These are phyloP conservation scores for Odobenus rosmarus DNA, from an alignment of 2,113 vertebrate genomes.

Conservation along the genomic window DNA sequence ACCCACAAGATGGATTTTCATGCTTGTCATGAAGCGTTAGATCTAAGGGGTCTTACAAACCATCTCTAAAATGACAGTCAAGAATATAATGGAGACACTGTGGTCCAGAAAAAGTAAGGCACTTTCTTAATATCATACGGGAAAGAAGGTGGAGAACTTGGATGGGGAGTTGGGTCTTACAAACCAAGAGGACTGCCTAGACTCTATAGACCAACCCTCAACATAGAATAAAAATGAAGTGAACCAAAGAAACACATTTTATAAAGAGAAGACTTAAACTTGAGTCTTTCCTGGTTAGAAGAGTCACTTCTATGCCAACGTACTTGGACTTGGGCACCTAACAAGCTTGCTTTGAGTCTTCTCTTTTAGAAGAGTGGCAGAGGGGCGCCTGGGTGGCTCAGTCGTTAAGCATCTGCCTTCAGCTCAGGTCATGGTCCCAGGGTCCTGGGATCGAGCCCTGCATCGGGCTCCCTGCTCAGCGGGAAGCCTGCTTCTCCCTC, in stretches of 20 bases:
- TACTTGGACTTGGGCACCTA: neutral
- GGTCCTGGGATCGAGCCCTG: too few relatives aligned
- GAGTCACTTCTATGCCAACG: neutral
- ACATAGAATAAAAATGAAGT: neutral
- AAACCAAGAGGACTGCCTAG: neutral
- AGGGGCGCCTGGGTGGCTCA: neutral
- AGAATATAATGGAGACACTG: neutral
- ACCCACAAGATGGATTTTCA: neutral
- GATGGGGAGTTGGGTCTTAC: neutral
- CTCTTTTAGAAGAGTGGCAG: neutral
- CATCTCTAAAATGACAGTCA: neutral
- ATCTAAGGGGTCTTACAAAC: neutral
- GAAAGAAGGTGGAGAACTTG: neutral
- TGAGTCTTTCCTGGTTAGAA: neutral
- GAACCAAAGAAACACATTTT: neutral
- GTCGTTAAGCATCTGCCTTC: too few relatives aligned
- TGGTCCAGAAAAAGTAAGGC: neutral
- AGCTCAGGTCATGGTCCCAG: too few relatives aligned
- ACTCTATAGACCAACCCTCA: neutral
- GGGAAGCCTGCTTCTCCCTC: too few relatives aligned
- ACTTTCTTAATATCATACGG: neutral
- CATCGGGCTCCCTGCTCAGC: too few relatives aligned
- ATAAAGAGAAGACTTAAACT: neutral
- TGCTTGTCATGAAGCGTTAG: neutral
- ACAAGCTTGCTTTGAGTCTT: neutral